Conservation (phyloP, 2,888 invertebrate species). For the Sisyra nigra region DNA sequence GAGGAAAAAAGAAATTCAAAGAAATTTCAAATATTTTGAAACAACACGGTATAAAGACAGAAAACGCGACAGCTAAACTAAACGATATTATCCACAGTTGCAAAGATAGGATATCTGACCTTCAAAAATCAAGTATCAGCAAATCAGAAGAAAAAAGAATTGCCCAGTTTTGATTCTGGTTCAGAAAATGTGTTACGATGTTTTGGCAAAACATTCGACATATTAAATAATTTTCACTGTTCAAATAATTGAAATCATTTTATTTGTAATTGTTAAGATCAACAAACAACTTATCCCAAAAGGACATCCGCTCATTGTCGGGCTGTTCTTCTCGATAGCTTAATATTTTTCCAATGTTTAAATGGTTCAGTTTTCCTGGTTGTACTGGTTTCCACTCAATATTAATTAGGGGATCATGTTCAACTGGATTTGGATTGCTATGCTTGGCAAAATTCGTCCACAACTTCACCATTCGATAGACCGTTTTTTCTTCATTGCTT, state of each 20-base stretch:
- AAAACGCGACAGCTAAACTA: too few species aligned
- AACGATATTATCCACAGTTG: too few species aligned
- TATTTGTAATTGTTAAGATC: slow-evolving; percentile 1
- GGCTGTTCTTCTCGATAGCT: background rate
- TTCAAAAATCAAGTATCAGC: too few species aligned
- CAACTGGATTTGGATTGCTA: slow-evolving; percentile 15
- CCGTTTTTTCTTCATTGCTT: slow-evolving; percentile 13
- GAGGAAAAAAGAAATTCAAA: too few species aligned
- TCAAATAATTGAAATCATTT: too few species aligned
- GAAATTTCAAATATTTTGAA: too few species aligned
- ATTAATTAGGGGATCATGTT: slow-evolving; percentile 10
- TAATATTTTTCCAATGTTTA: slow-evolving; percentile 7
- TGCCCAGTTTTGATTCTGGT: too few species aligned
- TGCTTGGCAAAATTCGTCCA: slow-evolving; percentile 20
- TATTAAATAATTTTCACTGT: too few species aligned
- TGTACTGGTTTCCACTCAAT: slow-evolving; percentile 7
- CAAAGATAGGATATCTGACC: too few species aligned
- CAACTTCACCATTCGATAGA: slow-evolving; percentile 15
- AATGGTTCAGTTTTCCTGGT: slow-evolving; percentile 2
- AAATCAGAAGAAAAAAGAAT: too few species aligned
- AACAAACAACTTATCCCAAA: slow-evolving; percentile 9
- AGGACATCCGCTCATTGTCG: slow-evolving; percentile 8
- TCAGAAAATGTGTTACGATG: too few species aligned
- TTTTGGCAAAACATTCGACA: background rate
- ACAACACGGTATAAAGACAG: too few species aligned